A percentile compares a stretch with the other conserved stretches of the same genome.
phyloP scores from a whole-genome alignment of 2,113 vertebrate species.

The Azemiops feae region DNA sequence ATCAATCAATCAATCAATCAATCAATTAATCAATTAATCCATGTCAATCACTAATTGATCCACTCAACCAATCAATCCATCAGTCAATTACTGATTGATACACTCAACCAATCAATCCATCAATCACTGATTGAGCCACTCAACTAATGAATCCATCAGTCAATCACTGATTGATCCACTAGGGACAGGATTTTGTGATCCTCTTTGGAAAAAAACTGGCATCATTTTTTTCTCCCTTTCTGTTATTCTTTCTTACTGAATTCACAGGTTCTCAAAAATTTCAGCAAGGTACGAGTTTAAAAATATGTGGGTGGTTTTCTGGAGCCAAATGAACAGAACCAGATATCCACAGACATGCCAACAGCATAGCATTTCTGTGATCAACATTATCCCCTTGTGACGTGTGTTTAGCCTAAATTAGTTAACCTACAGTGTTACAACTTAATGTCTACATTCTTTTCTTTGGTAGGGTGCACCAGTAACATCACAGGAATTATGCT shows the following conservation, averaged over 20 bases:
- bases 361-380: not conserved
- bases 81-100: not conserved
- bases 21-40: no score
- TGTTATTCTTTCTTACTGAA: not conserved
- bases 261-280: not conserved
- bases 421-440: not conserved
- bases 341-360: not conserved
- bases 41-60: not conserved
- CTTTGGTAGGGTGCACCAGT: not conserved
- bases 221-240: not conserved
- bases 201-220: not conserved
- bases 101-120: no score
- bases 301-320: not conserved
- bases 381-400: not conserved
- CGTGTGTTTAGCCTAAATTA: not conserved
- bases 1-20: not conserved
- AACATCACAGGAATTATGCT: not conserved
- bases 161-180: not conserved
- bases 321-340: not conserved
- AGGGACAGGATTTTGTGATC: not conserved
- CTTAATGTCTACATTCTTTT: not conserved
- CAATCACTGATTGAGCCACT: not conserved
- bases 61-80: not conserved
- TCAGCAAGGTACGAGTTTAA: not conserved
- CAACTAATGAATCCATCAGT: not conserved